phyloP scores from a whole-genome alignment of 2,888 invertebrate species.

The Deilephila porcellus region DNA sequence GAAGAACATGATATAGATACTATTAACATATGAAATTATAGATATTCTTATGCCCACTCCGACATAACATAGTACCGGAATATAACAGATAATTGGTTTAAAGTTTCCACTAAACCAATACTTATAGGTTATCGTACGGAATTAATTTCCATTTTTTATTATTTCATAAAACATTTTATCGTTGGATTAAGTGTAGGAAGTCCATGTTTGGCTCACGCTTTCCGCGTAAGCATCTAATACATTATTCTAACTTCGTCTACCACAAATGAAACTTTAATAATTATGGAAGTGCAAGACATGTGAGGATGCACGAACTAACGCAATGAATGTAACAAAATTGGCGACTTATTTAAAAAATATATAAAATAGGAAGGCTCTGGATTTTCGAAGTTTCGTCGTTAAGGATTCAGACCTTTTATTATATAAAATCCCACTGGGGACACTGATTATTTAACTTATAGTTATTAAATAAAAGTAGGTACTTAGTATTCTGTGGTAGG shows the following conservation, averaged over 20 bases:
- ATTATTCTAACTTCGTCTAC: neutral
- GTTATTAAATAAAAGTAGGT: too few relatives aligned
- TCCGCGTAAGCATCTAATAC: neutral
- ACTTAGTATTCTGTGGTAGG: too few relatives aligned
- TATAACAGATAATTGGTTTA: neutral
- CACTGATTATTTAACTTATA: too few relatives aligned
- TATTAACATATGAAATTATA: neutral
- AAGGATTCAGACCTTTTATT: too few relatives aligned
- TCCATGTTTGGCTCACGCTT: conserved; percentile 7
- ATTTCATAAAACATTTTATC: neutral
- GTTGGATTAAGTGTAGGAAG: conserved; percentile 8
- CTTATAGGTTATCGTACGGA: neutral
- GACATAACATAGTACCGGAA: neutral
- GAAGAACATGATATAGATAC: too few relatives aligned
- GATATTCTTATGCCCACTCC: neutral
- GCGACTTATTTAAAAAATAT: too few relatives aligned
- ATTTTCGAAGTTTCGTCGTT: neutral
- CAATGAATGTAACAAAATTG: too few relatives aligned
- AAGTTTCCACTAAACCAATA: neutral
- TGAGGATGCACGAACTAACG: too few relatives aligned
- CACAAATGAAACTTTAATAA: too few relatives aligned
- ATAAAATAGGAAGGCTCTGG: too few relatives aligned
- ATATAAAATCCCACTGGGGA: too few relatives aligned
- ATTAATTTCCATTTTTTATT: neutral
- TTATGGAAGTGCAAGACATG: too few relatives aligned